Evolutionary conservation across 2,888 invertebrate species (phyloP), one percentile per base, ranked within the genome.

Genomic region (Drosophila kokeensis): DNA sequence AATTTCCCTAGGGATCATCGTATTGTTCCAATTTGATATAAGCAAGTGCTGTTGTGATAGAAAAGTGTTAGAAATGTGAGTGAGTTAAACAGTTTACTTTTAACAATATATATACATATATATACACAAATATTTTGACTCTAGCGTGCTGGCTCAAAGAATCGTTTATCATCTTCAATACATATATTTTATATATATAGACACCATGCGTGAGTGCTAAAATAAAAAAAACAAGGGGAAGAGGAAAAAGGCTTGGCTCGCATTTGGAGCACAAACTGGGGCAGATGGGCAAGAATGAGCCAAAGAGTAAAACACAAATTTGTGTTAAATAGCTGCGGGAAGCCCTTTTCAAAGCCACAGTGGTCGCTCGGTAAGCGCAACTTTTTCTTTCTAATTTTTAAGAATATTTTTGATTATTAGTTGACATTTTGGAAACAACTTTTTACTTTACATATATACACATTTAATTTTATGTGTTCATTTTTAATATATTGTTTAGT

Each of bases 11-110:
- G 64, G 88, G 90, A 82, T 90, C 91, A 81, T 89, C 92, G 69
- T 92, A 90, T 79, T 92, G 92, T 71, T 92, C 91, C 91, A 92
- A 90, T 92, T 91, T 92, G 79, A 91, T 92, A 86, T 92, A 92
- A 92, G 92, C 90, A 82, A 91, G 92, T 92, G 92, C 91, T 91
- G 84, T 86, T 91, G 85, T 86, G 78, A 84, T 79, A 73, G 67
- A 77, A 72, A 70, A 75, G 85, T 81, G 79, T 65, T 54, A 76
- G 55, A 69, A 68, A 62, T 71, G 75, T 66, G 69, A 81, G 38
- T 58, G 62, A 68, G 57, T 50, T 54, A 62, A 52, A 65, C 48
- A 60, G 63, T 52, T 27, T 18, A 57, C 24, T 61, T 52, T 59
- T 10, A 1, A 30, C 30, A 32, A 58, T 52, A 36, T 58, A 74